phyloP scores from a whole-genome alignment of 2,888 invertebrate genomes.

The Argynnis bischoffii region DNA sequence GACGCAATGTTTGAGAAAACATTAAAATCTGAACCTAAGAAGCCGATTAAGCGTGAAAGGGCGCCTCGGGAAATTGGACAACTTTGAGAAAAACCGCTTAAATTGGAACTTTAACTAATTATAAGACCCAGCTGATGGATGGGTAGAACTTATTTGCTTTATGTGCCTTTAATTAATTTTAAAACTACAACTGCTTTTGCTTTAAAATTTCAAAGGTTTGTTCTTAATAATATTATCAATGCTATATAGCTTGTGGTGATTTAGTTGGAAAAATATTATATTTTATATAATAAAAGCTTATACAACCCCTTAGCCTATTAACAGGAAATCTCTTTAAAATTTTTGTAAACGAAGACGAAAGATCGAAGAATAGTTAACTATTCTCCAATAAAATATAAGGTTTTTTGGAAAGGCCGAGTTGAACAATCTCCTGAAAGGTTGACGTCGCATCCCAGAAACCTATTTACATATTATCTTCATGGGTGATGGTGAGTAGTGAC shows the following conservation, averaged over 20 bases:
- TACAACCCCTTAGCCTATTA: no score
- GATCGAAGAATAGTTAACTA: no score
- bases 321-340: no score
- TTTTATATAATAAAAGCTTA: no score
- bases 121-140: constrained; percentile 31
- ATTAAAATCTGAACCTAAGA: constrained; percentile 44
- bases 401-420: neutral
- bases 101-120: constrained; percentile 34
- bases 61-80: constrained; percentile 28
- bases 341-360: no score
- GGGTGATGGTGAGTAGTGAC: neutral
- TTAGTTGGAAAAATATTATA: no score
- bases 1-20: constrained; percentile 27
- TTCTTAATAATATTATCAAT: no score
- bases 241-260: no score
- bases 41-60: constrained; percentile 57
- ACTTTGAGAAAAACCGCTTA: constrained; percentile 34
- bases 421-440: constrained; percentile 1
- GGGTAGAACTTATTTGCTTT: constrained; percentile 27
- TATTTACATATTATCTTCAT: constrained; percentile 2
- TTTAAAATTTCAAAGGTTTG: no score
- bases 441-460: neutral
- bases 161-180: constrained; percentile 18
- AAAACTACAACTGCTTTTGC: neutral
- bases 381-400: no score